Conservation (phyloP, 2,888 invertebrate species). For the Melipona bicolor region DNA sequence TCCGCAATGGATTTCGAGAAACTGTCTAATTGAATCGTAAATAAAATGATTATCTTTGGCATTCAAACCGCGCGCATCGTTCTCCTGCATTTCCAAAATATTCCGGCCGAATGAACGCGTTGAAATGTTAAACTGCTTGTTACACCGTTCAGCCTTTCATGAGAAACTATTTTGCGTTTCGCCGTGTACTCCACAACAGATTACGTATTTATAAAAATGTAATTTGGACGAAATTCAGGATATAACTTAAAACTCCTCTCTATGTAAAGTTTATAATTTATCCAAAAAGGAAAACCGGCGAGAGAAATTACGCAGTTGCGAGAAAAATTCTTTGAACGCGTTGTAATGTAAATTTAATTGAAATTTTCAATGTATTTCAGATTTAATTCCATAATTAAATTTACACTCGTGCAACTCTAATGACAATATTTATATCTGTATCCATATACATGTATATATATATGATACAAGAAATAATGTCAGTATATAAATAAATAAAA, state of each 20-base stretch:
- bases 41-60: conserved; percentile 34
- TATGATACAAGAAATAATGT: not conserved
- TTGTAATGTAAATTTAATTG: not conserved
- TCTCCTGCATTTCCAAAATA: not conserved
- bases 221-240: not conserved
- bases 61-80: conserved; percentile 10
- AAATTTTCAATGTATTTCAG: no score
- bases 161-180: no score
- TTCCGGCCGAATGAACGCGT: conserved; percentile 14
- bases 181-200: not conserved
- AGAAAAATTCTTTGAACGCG: not conserved
- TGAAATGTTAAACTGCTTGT: conserved; percentile 5
- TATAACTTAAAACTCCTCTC: not conserved
- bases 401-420: no score
- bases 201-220: not conserved
- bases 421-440: no score
- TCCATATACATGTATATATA: not conserved
- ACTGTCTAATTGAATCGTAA: conserved; percentile 30
- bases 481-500: no score
- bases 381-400: no score
- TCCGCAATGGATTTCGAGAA: conserved; percentile 30
- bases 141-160: not conserved
- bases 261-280: not conserved
- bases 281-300: not conserved
- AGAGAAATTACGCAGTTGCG: not conserved